Percentiles rank a stretch among this genome's conserved stretches.
These are phyloP conservation scores for Rousettus madagascariensis DNA, from an alignment of 2,797 vertebrate species.

Conservation along the genomic window DNA sequence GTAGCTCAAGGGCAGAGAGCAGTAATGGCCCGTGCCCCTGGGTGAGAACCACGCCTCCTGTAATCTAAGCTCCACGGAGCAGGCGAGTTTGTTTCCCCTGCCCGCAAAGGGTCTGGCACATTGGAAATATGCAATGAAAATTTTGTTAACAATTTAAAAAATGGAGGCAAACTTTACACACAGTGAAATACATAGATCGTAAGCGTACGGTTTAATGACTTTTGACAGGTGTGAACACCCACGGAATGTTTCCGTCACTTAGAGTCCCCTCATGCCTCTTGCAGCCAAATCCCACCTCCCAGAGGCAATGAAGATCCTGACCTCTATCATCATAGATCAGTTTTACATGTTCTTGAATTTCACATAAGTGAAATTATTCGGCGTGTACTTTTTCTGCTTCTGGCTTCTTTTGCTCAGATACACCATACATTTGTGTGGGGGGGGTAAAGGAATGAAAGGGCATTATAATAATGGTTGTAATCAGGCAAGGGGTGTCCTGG, in stretches of 20 bases:
- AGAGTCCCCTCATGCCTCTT: background rate
- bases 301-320: background rate
- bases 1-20: background rate
- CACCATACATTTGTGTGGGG: background rate
- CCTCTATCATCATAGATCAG: background rate
- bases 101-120: background rate
- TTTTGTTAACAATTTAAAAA: background rate
- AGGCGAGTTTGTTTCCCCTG: background rate
- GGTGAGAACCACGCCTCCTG: background rate
- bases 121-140: background rate
- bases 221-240: background rate
- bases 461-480: background rate
- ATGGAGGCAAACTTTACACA: background rate
- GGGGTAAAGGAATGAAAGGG: background rate
- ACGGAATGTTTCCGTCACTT: background rate
- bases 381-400: background rate
- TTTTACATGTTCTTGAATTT: background rate
- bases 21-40: background rate
- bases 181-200: background rate
- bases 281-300: background rate
- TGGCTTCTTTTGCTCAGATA: background rate
- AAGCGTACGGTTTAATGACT: background rate
- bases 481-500: background rate
- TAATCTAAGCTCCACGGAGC: accelerated
- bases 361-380: background rate